phyloP scores from a whole-genome alignment of 2,888 invertebrate species.

The Orgyia antiqua region DNA sequence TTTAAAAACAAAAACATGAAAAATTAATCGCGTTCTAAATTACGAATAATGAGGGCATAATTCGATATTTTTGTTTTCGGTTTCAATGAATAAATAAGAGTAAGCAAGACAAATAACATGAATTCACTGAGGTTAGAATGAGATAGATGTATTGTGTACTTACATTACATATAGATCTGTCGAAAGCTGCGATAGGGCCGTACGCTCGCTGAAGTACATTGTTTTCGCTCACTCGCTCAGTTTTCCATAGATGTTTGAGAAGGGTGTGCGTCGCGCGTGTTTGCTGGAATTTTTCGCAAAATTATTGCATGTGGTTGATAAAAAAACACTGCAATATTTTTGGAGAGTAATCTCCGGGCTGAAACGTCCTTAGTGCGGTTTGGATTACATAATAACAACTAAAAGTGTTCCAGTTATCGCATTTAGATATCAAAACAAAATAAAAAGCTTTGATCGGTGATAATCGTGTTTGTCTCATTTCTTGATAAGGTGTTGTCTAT shows the following conservation, averaged over 20 bases:
- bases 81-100: conserved; percentile 41
- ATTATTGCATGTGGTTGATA: conserved; percentile 25
- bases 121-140: conserved; percentile 25
- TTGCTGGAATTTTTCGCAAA: conserved; percentile 18
- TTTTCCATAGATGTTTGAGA: conserved; percentile 25
- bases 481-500: conserved; percentile 12
- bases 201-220: conserved; percentile 3
- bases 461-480: conserved; percentile 19
- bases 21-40: conserved; percentile 33
- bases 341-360: conserved; percentile 17
- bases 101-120: conserved; percentile 33
- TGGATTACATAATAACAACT: too few species aligned
- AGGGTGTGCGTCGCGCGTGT: conserved; percentile 12
- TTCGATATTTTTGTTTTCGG: conserved; percentile 43
- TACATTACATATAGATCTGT: conserved; percentile 67
- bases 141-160: conserved; percentile 46
- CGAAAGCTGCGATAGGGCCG: conserved; percentile 48
- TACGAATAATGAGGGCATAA: conserved; percentile 37
- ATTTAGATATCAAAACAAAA: conserved; percentile 20
- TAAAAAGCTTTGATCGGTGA: conserved; percentile 25
- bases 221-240: conserved; percentile 13
- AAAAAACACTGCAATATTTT: conserved; percentile 23
- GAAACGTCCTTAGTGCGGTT: too few species aligned
- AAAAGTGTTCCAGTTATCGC: conserved; percentile 15
- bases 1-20: too few species aligned